Evolutionary conservation across 2,888 invertebrate genomes (phyloP).

Genomic region (Gymnoscelis rufifasciata): DNA sequence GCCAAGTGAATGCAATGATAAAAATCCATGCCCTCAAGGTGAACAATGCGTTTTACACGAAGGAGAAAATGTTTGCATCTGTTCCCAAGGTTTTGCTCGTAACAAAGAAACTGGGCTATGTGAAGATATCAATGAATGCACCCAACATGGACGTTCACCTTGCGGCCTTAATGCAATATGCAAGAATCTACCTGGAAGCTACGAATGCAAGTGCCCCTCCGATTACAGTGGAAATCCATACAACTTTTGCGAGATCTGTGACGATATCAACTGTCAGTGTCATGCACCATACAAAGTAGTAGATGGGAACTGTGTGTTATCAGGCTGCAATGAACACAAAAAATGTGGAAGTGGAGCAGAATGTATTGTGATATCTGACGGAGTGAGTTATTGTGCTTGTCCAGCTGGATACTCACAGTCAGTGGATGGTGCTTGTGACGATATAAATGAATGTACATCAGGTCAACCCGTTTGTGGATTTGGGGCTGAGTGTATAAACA

Average conservation of each 20-base stretch:
- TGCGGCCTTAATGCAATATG: slow-evolving; percentile 94
- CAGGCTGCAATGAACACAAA: slow-evolving; percentile 89
- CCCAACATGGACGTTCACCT: slow-evolving; percentile 85
- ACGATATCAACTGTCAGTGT: slow-evolving; percentile 90
- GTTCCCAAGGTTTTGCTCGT: slow-evolving; percentile 91
- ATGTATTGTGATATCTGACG: slow-evolving; percentile 92
- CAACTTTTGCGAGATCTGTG: slow-evolving; percentile 90
- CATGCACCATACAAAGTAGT: slow-evolving; percentile 92
- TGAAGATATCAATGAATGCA: slow-evolving; percentile 92
- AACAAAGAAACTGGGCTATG: slow-evolving; percentile 86
- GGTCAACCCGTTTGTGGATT: slow-evolving; percentile 88
- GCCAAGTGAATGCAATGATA: slow-evolving; percentile 84
- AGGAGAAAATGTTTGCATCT: slow-evolving; percentile 91
- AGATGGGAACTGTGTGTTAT: slow-evolving; percentile 89
- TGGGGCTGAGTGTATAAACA: slow-evolving; percentile 91
- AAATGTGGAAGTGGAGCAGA: slow-evolving; percentile 92
- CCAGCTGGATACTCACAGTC: slow-evolving; percentile 90
- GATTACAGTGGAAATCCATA: slow-evolving; percentile 95
- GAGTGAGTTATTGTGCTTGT: slow-evolving; percentile 95
- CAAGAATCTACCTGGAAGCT: slow-evolving; percentile 94
- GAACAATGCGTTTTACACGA: slow-evolving; percentile 92
- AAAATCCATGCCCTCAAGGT: slow-evolving; percentile 88
- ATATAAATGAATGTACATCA: slow-evolving; percentile 90
- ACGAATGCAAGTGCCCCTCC: slow-evolving; percentile 93
- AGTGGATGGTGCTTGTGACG: slow-evolving; percentile 89